Evolutionary conservation across 2,888 invertebrate species (phyloP).

Genomic region (Philopedon plagiatum): DNA sequence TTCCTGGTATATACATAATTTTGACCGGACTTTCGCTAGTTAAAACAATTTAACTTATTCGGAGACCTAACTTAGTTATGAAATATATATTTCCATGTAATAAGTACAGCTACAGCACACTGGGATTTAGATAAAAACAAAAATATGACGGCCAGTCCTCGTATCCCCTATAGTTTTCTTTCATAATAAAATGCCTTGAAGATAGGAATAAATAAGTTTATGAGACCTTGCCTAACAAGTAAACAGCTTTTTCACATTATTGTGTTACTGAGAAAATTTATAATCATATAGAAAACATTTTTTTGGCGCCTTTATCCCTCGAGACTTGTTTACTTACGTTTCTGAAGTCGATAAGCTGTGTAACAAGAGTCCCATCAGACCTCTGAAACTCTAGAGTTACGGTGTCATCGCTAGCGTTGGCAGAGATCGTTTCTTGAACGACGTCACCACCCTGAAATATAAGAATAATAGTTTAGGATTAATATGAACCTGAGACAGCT

Average conservation of each 20-base stretch:
- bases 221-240: too few relatives aligned
- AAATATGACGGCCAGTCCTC: too few relatives aligned
- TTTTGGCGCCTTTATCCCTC: too few relatives aligned
- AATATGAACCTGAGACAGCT: too few relatives aligned
- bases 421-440: slow-evolving; percentile 91
- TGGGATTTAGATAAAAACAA: not conserved
- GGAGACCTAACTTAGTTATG: not conserved
- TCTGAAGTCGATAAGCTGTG: slow-evolving; percentile 94
- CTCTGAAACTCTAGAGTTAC: slow-evolving; percentile 91
- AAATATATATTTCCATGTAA: not conserved
- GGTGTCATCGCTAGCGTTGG: slow-evolving; percentile 92
- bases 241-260: too few relatives aligned
- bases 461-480: slow-evolving; percentile 39
- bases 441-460: slow-evolving; percentile 90
- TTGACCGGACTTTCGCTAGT: not conserved
- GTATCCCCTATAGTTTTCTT: too few relatives aligned
- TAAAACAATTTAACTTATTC: too few relatives aligned
- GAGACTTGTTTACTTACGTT: slow-evolving; percentile 78
- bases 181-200: too few relatives aligned
- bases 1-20: not conserved
- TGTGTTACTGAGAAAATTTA: too few relatives aligned
- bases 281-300: too few relatives aligned
- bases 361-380: slow-evolving; percentile 91
- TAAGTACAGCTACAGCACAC: not conserved
- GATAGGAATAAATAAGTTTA: too few relatives aligned